Evolutionary conservation across 2,113 vertebrate genomes (phyloP).

Genomic region (Limanda limanda): DNA sequence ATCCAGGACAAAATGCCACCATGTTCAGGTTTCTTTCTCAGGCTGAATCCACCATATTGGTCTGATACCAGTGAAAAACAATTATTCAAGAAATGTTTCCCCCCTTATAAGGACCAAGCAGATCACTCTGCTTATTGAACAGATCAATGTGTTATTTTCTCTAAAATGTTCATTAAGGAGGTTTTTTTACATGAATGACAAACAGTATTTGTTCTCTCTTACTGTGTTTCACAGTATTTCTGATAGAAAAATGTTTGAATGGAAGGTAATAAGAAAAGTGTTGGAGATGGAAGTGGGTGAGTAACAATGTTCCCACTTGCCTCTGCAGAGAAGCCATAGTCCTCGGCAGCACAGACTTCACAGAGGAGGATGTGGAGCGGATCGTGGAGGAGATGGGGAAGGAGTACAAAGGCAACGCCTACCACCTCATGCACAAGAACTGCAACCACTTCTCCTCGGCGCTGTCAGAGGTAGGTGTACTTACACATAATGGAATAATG

Average conservation of each 20-base stretch:
- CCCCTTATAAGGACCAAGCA: too few relatives aligned
- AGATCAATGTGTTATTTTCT: too few relatives aligned
- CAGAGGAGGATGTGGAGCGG: constrained; percentile 96
- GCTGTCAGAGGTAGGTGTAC: constrained; percentile 90
- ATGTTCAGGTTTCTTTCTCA: not conserved
- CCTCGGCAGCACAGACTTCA: constrained; percentile 97
- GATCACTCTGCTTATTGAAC: too few relatives aligned
- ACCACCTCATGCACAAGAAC: constrained; percentile 99
- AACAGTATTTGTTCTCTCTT: too few relatives aligned
- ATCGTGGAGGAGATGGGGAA: constrained; percentile 98
- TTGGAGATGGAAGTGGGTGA: not conserved
- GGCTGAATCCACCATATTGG: not conserved
- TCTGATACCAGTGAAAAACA: not conserved
- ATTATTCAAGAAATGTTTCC: not conserved
- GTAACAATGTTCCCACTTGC: not conserved
- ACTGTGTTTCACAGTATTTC: too few relatives aligned
- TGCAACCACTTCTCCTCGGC: constrained; percentile 99
- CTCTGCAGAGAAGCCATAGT: constrained; percentile 93
- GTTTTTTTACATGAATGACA: too few relatives aligned
- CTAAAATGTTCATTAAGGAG: too few relatives aligned
- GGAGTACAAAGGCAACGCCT: constrained; percentile 98
- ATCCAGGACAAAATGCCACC: constrained; percentile 26
- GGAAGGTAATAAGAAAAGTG: too few relatives aligned
- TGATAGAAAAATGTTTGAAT: too few relatives aligned
- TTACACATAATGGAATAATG: not conserved